A percentile compares a stretch with the other conserved stretches of the same genome.
Evolutionary conservation across 2,888 invertebrate genomes (phyloP).

Genomic region (Micropterix aruncella): DNA sequence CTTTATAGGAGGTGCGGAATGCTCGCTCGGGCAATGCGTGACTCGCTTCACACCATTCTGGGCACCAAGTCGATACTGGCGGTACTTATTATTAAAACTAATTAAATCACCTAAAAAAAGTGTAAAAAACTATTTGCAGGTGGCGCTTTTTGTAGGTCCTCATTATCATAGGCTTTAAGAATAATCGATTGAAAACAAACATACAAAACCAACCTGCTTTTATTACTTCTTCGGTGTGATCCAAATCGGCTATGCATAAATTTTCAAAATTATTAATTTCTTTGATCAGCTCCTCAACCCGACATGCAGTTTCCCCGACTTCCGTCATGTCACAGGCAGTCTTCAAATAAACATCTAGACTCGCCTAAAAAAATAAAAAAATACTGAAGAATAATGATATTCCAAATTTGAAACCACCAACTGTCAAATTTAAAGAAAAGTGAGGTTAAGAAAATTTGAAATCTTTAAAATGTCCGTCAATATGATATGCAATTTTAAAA

Average conservation of each 20-base stretch:
- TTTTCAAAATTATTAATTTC: constrained; percentile 69
- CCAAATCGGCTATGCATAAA: constrained; percentile 67
- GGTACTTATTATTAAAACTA: too few species aligned
- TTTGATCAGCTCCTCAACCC: constrained; percentile 64
- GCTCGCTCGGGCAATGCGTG: too few species aligned
- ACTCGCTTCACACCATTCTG: too few species aligned
- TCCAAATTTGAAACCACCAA: constrained; percentile 6
- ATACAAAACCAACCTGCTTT: constrained; percentile 41
- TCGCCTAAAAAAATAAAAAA: constrained; percentile 33
- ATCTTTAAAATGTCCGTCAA: constrained; percentile 22
- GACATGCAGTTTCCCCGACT: constrained; percentile 72
- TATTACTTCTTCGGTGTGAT: constrained; percentile 70
- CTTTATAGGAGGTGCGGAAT: too few species aligned
- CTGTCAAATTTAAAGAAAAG: constrained; percentile 8
- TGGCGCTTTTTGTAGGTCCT: too few species aligned
- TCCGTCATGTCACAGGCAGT: constrained; percentile 74
- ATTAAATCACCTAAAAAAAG: too few species aligned
- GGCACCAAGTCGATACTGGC: too few species aligned
- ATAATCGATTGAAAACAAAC: too few species aligned
- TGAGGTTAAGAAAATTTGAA: constrained; percentile 10
- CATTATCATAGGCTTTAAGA: too few species aligned
- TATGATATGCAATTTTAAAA: constrained; percentile 37
- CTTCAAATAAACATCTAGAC: constrained; percentile 68
- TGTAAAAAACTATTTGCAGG: too few species aligned
- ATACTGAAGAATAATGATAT: too few species aligned